A percentile compares a stretch with the other conserved stretches of the same genome.
These are phyloP conservation scores for Hippasteria phrygiana DNA, from an alignment of 53 echinoderm and acorn worm species.

Conservation along the genomic window DNA sequence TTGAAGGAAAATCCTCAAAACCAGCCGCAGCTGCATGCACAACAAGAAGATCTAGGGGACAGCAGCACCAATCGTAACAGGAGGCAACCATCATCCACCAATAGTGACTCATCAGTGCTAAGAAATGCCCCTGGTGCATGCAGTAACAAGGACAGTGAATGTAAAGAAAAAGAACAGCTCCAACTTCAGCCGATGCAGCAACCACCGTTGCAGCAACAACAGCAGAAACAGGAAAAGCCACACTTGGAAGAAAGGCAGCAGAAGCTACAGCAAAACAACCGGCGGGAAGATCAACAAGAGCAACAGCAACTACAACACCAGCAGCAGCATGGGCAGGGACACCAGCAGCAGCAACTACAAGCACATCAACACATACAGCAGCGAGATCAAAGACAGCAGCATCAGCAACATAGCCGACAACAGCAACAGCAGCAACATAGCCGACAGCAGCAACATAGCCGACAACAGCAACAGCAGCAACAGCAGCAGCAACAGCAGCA, in stretches of 20 bases:
- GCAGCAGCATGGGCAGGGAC: neutral
- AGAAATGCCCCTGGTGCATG: neutral
- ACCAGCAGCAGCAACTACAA: neutral
- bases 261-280: neutral
- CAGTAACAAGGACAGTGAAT: neutral
- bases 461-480: neutral
- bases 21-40: conserved; percentile 5
- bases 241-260: neutral
- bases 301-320: neutral
- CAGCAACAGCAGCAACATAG: neutral
- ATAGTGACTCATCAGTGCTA: neutral
- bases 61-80: neutral
- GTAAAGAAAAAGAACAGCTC: conserved; percentile 4
- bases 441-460: neutral
- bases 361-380: neutral
- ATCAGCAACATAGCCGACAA: neutral
- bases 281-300: neutral
- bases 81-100: neutral
- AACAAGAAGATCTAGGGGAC: neutral
- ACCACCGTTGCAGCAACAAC: neutral
- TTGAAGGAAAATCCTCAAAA: neutral
- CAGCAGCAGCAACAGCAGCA: conserved; percentile 11
- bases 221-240: neutral
- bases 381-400: neutral
- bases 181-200: neutral